phyloP scores from a whole-genome alignment of 2,888 invertebrate genomes.

The Plusia festucae region DNA sequence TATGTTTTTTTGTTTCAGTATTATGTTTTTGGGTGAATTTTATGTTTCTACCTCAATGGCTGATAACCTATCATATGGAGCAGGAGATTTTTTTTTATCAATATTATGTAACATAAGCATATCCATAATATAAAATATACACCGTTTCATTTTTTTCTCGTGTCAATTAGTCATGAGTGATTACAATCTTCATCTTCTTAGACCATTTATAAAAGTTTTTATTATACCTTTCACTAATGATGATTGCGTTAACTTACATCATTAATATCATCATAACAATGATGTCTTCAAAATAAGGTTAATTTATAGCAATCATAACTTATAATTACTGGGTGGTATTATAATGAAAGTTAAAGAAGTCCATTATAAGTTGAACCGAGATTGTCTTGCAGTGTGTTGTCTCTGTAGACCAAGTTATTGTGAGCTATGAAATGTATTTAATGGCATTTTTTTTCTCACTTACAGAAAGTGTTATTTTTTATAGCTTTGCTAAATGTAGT shows the following conservation, averaged over 20 bases:
- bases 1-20: no score
- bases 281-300: constrained; percentile 19
- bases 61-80: no score
- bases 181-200: constrained; percentile 8
- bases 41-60: no score
- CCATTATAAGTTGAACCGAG: constrained; percentile 15
- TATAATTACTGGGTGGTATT: constrained; percentile 33
- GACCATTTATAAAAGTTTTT: background rate
- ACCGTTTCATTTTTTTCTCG: no score
- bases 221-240: constrained; percentile 6
- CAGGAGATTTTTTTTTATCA: no score
- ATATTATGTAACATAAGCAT: no score
- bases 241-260: constrained; percentile 23
- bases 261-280: constrained; percentile 35
- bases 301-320: constrained; percentile 19
- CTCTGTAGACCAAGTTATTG: background rate
- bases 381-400: background rate
- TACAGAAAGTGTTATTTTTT: constrained; percentile 9
- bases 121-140: no score
- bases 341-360: constrained; percentile 25
- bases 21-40: no score
- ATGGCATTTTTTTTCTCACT: constrained; percentile 16
- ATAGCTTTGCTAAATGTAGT: constrained; percentile 7
- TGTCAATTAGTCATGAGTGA: background rate
- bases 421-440: background rate